phyloP scores from a whole-genome alignment of 2,113 vertebrate species.

The Crocuta crocuta region DNA sequence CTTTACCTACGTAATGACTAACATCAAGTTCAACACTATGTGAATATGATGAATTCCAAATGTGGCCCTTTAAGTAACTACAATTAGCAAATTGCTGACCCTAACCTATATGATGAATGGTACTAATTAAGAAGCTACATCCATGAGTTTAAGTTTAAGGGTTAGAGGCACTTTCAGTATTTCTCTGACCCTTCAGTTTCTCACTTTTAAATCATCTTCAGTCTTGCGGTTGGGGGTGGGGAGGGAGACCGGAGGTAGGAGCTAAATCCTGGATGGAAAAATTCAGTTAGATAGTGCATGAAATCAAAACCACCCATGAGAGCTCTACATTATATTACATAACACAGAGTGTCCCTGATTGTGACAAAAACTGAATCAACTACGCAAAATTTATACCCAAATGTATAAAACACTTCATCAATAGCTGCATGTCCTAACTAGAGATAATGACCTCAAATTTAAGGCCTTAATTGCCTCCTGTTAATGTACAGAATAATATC shows the following conservation, averaged over 20 bases:
- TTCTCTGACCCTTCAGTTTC: conserved; percentile 51
- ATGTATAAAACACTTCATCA: not conserved
- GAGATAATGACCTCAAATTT: not conserved
- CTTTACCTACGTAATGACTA: conserved; percentile 24
- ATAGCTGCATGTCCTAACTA: conserved; percentile 9
- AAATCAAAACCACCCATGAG: not conserved
- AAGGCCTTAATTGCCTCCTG: not conserved
- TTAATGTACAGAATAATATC: not conserved
- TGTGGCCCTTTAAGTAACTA: not conserved
- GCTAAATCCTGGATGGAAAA: not conserved
- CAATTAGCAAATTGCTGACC: not conserved
- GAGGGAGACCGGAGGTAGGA: too few relatives aligned
- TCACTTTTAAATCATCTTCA: conserved; percentile 5
- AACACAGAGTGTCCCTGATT: not conserved
- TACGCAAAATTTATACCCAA: not conserved
- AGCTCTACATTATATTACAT: not conserved
- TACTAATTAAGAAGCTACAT: not conserved
- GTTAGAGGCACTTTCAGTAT: not conserved
- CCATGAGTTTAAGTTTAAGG: not conserved
- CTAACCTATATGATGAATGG: not conserved
- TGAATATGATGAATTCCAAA: conserved; percentile 2
- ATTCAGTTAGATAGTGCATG: not conserved
- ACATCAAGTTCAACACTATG: not conserved
- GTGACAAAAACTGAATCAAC: conserved; percentile 39
- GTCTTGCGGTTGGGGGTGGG: fast-evolving